A percentile compares a stretch with the other conserved stretches of the same genome.
These are phyloP conservation scores for Drosophila macrospina DNA, from an alignment of 2,888 invertebrate species.

Conservation along the genomic window DNA sequence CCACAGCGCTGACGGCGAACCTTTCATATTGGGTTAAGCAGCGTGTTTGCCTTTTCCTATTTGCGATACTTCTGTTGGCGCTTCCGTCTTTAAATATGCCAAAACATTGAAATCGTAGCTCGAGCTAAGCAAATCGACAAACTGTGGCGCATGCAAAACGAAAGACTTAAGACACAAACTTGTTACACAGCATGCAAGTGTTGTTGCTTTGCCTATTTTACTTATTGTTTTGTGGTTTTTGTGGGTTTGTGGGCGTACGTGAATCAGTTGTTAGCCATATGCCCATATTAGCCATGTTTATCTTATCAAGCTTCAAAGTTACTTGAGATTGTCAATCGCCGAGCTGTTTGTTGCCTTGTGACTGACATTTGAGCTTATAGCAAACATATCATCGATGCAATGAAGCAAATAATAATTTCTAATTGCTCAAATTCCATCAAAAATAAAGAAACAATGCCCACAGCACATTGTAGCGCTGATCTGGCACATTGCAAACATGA, in stretches of 20 bases:
- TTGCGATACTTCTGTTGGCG: slow-evolving; percentile 27
- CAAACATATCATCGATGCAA: slow-evolving; percentile 32
- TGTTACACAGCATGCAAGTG: slow-evolving; percentile 32
- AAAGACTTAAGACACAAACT: slow-evolving; percentile 61
- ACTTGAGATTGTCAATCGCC: neutral
- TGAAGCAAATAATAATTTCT: slow-evolving; percentile 76
- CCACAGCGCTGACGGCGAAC: slow-evolving; percentile 44
- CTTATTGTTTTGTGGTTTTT: slow-evolving; percentile 25
- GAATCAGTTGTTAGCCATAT: slow-evolving; percentile 21
- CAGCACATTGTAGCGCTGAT: slow-evolving; percentile 10
- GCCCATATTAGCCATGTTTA: neutral
- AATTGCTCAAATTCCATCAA: slow-evolving; percentile 75
- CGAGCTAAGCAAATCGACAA: slow-evolving; percentile 27
- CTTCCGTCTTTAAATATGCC: slow-evolving; percentile 56
- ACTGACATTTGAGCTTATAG: slow-evolving; percentile 35
- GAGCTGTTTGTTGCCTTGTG: slow-evolving; percentile 8
- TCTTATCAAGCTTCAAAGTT: neutral
- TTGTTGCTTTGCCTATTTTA: slow-evolving; percentile 12
- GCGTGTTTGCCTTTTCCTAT: slow-evolving; percentile 40
- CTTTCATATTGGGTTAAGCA: slow-evolving; percentile 48
- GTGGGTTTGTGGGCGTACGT: slow-evolving; percentile 50
- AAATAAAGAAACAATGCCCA: slow-evolving; percentile 22
- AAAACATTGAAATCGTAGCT: slow-evolving; percentile 36
- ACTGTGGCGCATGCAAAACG: slow-evolving; percentile 48
- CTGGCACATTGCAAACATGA: slow-evolving; percentile 44